Base-by-base conservation (phyloP, 2,888 invertebrate genomes). In the Cordilura impudica region DNA sequence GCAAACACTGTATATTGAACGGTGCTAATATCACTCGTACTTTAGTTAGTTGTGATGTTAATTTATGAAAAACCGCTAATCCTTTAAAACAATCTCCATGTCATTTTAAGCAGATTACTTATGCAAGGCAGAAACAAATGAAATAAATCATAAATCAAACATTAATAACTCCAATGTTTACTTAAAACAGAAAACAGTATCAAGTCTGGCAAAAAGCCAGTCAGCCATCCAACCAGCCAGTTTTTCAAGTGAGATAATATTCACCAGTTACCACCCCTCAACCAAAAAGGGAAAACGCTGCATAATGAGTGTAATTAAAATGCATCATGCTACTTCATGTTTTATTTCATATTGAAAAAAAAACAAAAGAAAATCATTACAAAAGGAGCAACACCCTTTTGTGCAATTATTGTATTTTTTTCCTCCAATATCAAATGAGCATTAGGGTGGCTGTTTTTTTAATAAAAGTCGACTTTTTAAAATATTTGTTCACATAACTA, bases 221-320 rank as follows among this genome's bases (percentile, higher is more conserved):
- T 23, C 67, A 73, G 29, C 31, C 74, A 74, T 51, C 18, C 58
- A 73, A 58, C 43, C 49, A 66, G 66, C 51, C 21, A 31, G 51
- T 49, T 43, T 39, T 39, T 49, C 43, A 69, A 75, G 69, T 75
- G 75, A 69, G 69, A 75, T 69, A 75, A 69, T 63, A 47, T 43
- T 4, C 45, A 16, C 45, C 35, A 2, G 12, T 12, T 39, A 39
- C 35, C 35, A 63, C 21, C 29, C 49, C 75, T 49, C 54, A 56
- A 19, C 56, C 58, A 26, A 56, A 69, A 63, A 75, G 49, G 69
- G 56, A 70, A 75, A 75, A 69, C 63, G 56, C 61, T 43, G 63
- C 69, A 75, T 75, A 75, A 75, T 75, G 75, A 75, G 69, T 51
- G 63, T 70, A 70, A 75, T 75, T 75, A 75, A 75, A 75, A 69